Base-by-base conservation (phyloP, 2,113 vertebrate species). In the Sinocyclocheilus maitianheensis region DNA sequence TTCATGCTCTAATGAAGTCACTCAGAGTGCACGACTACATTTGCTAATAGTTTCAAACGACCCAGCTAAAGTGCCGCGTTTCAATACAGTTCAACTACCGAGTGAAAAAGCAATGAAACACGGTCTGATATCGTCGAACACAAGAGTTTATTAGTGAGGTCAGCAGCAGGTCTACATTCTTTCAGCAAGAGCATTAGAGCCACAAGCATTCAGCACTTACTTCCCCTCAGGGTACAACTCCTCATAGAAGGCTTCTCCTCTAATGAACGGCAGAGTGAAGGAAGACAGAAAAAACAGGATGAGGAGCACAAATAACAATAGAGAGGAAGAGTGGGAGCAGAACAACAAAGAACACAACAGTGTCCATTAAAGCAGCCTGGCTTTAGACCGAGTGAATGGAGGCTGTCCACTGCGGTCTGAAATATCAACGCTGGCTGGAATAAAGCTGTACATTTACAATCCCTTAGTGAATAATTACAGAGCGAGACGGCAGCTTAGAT, bases 171-270 rank as follows among this genome's bases (percentile, higher is more conserved):
- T 16, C 58, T 30, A 7, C 3, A 22, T 55, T 58, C 87, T 67
- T 74, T 88, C 40, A 48, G 48, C 58, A 40, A 51, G 16, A 11
- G 40, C 58, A 48, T 55, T 75, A 85, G 86, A 72, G 16, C 81
- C n/a, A 26, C 92, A 88, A 90, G 92, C 90, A 91, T 77, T 51
- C 62, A 81, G 43, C 88, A 90, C 95, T 95, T 95, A 96, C 95
- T 96, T 95, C 90, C 89, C 77, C 79, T 89, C 90, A 30, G 90
- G 91, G 91, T 92, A 94, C 71, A 94, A 84, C 53, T 94, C 94
- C 74, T 93, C 94, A 94, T 89, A 94, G 91, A 86, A 95, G 84
- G 87, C 83, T 90, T 94, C 92, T 84, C 85, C 93, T 92, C 94
- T 95, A 91, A 78, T 84, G 87, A 89, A 88, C 3, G 91, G 80